A percentile compares a stretch with the other conserved stretches of the same genome.
phyloP scores from a whole-genome alignment of 2,113 vertebrate species.

The Echinops telfairi region DNA sequence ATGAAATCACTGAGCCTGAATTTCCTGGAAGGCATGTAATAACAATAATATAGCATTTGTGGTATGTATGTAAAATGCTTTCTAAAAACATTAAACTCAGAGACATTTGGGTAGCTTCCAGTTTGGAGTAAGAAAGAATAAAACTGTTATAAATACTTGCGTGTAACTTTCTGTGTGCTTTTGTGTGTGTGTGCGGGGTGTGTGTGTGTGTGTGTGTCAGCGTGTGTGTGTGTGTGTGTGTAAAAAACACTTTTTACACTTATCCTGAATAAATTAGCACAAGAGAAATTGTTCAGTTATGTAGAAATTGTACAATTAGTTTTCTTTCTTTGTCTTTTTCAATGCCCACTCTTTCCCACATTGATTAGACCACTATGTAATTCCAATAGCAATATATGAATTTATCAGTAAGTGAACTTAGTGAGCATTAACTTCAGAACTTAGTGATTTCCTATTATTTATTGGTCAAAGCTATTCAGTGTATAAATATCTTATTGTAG shows the following conservation, averaged over 20 bases:
- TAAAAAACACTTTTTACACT: background rate
- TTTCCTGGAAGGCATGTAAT: no score
- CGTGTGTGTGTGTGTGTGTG: background rate
- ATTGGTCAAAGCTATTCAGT: no score
- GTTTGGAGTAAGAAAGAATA: background rate
- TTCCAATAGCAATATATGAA: background rate
- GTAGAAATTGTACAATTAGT: background rate
- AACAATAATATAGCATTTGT: background rate
- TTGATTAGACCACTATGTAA: background rate
- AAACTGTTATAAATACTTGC: background rate
- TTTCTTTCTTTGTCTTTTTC: no score
- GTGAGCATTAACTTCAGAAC: no score
- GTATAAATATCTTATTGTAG: background rate
- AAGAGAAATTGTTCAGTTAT: background rate
- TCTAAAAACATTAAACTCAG: background rate
- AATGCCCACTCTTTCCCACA: background rate
- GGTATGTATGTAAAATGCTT: background rate
- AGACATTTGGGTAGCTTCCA: background rate
- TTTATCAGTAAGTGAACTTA: background rate
- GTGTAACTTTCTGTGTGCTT: fast-evolving
- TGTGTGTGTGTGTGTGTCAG: no score
- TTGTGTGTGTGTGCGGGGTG: background rate
- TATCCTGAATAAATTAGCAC: background rate
- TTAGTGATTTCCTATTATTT: no score
- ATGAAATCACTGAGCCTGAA: no score